These are phyloP conservation scores for Oithona nana DNA, from an alignment of 2,888 invertebrate genomes.

Conservation along the genomic window DNA sequence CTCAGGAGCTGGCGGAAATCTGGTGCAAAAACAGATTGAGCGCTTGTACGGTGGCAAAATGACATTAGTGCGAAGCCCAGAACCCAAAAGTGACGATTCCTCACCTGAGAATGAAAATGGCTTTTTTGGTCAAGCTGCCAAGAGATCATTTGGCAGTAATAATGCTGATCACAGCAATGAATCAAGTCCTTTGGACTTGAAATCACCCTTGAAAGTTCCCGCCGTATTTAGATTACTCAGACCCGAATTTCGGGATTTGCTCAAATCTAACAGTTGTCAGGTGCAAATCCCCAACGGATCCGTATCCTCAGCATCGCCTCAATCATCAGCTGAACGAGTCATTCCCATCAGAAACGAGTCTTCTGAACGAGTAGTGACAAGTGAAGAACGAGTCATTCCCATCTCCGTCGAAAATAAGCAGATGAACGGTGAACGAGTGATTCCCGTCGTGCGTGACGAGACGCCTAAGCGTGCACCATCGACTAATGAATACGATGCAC, in stretches of 20 bases:
- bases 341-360: slow-evolving; percentile 6
- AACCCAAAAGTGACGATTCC: slow-evolving; percentile 22
- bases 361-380: no score
- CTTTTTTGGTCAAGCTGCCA: background rate
- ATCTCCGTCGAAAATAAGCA: background rate
- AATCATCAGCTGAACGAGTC: background rate
- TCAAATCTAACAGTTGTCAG: slow-evolving; percentile 25
- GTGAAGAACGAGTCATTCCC: slow-evolving; percentile 8
- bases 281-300: background rate
- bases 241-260: slow-evolving; percentile 65
- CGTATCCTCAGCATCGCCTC: no score
- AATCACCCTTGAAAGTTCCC: slow-evolving; percentile 32
- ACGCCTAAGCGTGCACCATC: background rate
- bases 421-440: background rate
- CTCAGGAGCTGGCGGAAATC: slow-evolving; percentile 17
- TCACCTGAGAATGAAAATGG: background rate
- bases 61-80: slow-evolving; percentile 39
- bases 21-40: slow-evolving; percentile 73
- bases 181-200: slow-evolving; percentile 5
- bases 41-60: slow-evolving; percentile 71
- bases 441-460: background rate
- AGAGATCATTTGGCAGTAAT: background rate
- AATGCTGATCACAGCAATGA: background rate
- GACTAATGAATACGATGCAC: no score
- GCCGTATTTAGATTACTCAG: slow-evolving; percentile 63